phyloP scores from a whole-genome alignment of 2,888 invertebrate species.

The Perizoma affinitatum region DNA sequence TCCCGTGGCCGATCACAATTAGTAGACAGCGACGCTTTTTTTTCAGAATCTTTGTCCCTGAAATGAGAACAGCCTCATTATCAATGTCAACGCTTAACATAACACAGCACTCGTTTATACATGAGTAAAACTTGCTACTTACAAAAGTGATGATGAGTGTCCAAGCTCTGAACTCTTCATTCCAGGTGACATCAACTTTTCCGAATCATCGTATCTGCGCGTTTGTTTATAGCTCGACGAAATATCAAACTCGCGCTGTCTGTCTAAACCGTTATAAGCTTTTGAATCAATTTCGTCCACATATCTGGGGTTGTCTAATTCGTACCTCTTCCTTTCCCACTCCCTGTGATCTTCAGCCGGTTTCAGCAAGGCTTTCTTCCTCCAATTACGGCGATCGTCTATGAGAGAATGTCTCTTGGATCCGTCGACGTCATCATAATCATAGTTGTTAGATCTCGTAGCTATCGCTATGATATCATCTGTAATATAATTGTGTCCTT shows the following conservation, averaged over 20 bases:
- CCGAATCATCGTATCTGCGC: slow-evolving; percentile 56
- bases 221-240: slow-evolving; percentile 49
- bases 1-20: slow-evolving; percentile 73
- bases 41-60: slow-evolving; percentile 68
- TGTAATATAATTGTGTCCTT: slow-evolving; percentile 48
- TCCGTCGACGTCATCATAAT: slow-evolving; percentile 67
- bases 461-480: slow-evolving; percentile 66
- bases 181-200: slow-evolving; percentile 49
- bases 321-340: slow-evolving; percentile 59
- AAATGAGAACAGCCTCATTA: slow-evolving; percentile 16
- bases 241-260: slow-evolving; percentile 53
- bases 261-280: slow-evolving; percentile 47
- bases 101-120: slow-evolving; percentile 8
- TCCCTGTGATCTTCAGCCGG: slow-evolving; percentile 61
- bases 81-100: neutral
- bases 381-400: slow-evolving; percentile 71
- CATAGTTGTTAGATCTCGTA: slow-evolving; percentile 58
- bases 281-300: slow-evolving; percentile 60
- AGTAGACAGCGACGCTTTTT: slow-evolving; percentile 55
- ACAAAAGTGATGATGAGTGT: slow-evolving; percentile 47
- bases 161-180: slow-evolving; percentile 58
- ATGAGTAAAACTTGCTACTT: slow-evolving; percentile 35
- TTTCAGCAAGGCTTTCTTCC: slow-evolving; percentile 64
- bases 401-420: slow-evolving; percentile 61
- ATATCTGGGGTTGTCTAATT: slow-evolving; percentile 59